Conservation (phyloP, 2,888 invertebrate genomes). For the Flexamia atlantica region DNA sequence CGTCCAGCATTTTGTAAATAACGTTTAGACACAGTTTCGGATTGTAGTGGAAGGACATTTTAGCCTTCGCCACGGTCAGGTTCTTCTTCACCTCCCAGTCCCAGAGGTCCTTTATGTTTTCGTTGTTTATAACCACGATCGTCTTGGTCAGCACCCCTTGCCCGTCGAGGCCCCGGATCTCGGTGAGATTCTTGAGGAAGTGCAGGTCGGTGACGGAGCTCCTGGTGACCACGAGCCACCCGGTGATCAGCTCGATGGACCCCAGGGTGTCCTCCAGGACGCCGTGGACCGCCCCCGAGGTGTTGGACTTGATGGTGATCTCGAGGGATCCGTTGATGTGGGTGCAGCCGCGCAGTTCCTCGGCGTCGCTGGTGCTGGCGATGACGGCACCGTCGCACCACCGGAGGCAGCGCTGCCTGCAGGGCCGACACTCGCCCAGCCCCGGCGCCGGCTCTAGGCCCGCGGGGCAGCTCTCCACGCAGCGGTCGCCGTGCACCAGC, state of each 20-base stretch:
- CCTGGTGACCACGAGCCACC: slow-evolving; percentile 82
- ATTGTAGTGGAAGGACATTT: slow-evolving; percentile 87
- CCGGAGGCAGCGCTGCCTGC: slow-evolving; percentile 73
- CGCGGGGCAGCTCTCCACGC: slow-evolving; percentile 79
- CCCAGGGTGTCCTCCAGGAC: slow-evolving; percentile 83
- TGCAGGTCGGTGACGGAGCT: slow-evolving; percentile 82
- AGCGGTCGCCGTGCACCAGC: slow-evolving; percentile 63
- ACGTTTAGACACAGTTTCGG: slow-evolving; percentile 85
- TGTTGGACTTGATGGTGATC: slow-evolving; percentile 80
- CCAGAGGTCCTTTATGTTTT: slow-evolving; percentile 76
- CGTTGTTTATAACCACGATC: slow-evolving; percentile 75
- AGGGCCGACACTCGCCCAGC: slow-evolving; percentile 76
- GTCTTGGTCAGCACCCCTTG: slow-evolving; percentile 71
- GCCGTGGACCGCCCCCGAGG: slow-evolving; percentile 74
- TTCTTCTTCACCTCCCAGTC: slow-evolving; percentile 74
- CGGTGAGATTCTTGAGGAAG: slow-evolving; percentile 84
- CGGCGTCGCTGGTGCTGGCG: slow-evolving; percentile 82
- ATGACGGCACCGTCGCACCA: slow-evolving; percentile 73
- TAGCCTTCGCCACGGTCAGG: slow-evolving; percentile 80
- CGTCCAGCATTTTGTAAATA: slow-evolving; percentile 78
- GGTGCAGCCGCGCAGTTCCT: slow-evolving; percentile 85
- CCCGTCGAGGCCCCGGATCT: slow-evolving; percentile 81
- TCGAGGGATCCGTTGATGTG: slow-evolving; percentile 86
- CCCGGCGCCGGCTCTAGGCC: slow-evolving; percentile 75
- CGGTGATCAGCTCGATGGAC: slow-evolving; percentile 85